Evolutionary conservation across 2,113 vertebrate genomes (phyloP), one percentile per base, ranked within the genome.

Genomic region (Thamnophis sirtalis): DNA sequence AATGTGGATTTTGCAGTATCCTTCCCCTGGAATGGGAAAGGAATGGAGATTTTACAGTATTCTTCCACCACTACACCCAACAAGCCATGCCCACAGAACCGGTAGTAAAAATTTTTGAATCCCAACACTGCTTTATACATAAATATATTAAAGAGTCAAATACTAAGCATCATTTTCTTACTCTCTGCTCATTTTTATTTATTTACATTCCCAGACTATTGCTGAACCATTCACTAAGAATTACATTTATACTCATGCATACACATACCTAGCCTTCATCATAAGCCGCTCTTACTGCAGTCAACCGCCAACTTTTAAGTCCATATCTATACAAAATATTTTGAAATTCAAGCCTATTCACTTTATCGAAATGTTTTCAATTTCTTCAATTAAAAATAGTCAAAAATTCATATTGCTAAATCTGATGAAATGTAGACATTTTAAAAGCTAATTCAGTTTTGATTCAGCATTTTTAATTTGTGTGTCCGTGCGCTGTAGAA

Each of bases 381-480:
- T 91, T 43, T 53, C 7, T 58, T 87, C 9, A 68, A 33, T 68
- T 73, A 86, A 86, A 87, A 87, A 91, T 24, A 13, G 3, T 48
- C 15, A 48, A 49, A 53, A 55, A n/a, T 84, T 84, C 63, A 80
- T 13, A 88, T 80, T 80, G 50, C 50, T 55, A 73, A 38, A 13
- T 17, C 22, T 51, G 28, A 63, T 85, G 89, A 60, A 51, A 85
- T 33, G 24, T 85, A 43, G 55, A 48, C 24, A 17, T 92, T 89
- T 58, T 21, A 50, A 60, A 92, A 89, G 17, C 24, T 85, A 43
- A 85, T 24, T 63, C 68, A 89, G 63, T 80, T 63, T 84, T 89
- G 68, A 43, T 38, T 92, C 48, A 63, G 48, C 53, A 86, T 43
- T 89, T 92, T 85, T 11, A 92, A 33, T 86, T 89, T 92, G 86